Conservation (phyloP, 64 coral and sea anemone genomes). For the Cladopsammia gracilis region DNA sequence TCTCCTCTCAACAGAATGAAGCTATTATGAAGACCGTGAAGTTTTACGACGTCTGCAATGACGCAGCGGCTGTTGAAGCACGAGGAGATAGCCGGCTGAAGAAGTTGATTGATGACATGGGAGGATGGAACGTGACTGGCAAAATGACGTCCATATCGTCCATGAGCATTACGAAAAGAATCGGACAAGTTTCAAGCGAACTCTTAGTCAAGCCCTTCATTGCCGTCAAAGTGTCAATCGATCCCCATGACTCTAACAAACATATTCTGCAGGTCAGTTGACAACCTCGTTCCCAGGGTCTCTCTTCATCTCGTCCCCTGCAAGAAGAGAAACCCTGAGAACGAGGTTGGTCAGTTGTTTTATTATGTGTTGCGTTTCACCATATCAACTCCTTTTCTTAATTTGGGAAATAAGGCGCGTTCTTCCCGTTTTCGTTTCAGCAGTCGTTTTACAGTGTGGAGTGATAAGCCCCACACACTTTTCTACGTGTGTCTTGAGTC, state of each 20-base stretch:
- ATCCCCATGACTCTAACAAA: constrained; percentile 58
- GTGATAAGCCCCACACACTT: too few relatives aligned
- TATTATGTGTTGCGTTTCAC: too few relatives aligned
- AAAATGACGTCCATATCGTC: constrained; percentile 6
- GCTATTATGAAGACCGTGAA: constrained; percentile 80
- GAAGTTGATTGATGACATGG: constrained; percentile 71
- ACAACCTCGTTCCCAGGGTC: neutral
- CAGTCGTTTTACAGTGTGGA: too few relatives aligned
- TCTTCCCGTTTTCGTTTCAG: too few relatives aligned
- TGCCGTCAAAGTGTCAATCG: constrained; percentile 45
- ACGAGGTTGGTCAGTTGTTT: too few relatives aligned
- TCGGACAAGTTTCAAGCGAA: constrained; percentile 71
- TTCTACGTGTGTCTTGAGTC: too few relatives aligned
- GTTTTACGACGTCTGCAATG: constrained; percentile 71
- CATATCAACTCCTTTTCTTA: too few relatives aligned
- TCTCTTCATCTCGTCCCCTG: too few relatives aligned
- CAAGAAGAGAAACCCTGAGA: too few relatives aligned
- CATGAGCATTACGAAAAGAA: neutral
- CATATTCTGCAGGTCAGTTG: constrained; percentile 65
- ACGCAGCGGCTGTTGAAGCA: constrained; percentile 45
- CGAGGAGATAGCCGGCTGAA: constrained; percentile 56
- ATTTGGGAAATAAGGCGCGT: too few relatives aligned
- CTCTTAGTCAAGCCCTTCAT: constrained; percentile 68
- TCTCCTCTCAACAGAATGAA: constrained; percentile 69
- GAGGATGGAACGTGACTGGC: constrained; percentile 82